Base-by-base conservation (phyloP, 2,113 vertebrate genomes). In the Apteryx owenii region DNA sequence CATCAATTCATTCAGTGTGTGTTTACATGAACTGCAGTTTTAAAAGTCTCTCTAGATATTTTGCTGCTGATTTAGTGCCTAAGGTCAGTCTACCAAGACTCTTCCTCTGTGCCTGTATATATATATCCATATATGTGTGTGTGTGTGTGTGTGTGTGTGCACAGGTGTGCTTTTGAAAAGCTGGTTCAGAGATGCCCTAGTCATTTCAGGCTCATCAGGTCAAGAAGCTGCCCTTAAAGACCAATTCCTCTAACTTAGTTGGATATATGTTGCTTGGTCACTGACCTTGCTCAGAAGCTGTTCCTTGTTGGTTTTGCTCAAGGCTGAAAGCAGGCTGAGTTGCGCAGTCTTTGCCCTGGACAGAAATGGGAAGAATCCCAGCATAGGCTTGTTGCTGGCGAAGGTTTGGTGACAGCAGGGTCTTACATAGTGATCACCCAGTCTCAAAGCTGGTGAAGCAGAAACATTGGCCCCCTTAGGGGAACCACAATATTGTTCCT, bases 401-500 rank as follows among this genome's bases (percentile, higher is more conserved):
- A 51, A 7, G 7, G 0, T 20, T 21, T 33, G 58, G 12, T 53
- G 70, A 12, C 70, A 66, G 44, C 9, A 79, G 31, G 8, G 7
- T 76, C 61, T 36, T 51, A 8, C 1, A 1, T 14, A 48, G 12
- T 36, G 7, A 38, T 54, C 13, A 8, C 44, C 33, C 26, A 36
- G 26, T 29, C 48, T 44, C 38, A 48, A 25, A 66, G 29, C 40
- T 85, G 68, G 46, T 71, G 38, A 46, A 78, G 31, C 5, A 31
- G 12, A 44, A 66, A 9, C 18, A 18, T 64, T 42, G 14, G 3
- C 50, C 7, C 2, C 36, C 56, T 60, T 60, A 60, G 53, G 15
- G 3, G 38, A 40, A 12, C 31, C 0, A 0, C 38, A 19, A 12
- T 51, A 8, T 5, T 61, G 17, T 7, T 58, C 15, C n/a, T 25